A percentile compares a stretch with the other conserved stretches of the same genome.
phyloP scores from a whole-genome alignment of 2,797 vertebrate genomes.

The Yasuhikotakia modesta region DNA sequence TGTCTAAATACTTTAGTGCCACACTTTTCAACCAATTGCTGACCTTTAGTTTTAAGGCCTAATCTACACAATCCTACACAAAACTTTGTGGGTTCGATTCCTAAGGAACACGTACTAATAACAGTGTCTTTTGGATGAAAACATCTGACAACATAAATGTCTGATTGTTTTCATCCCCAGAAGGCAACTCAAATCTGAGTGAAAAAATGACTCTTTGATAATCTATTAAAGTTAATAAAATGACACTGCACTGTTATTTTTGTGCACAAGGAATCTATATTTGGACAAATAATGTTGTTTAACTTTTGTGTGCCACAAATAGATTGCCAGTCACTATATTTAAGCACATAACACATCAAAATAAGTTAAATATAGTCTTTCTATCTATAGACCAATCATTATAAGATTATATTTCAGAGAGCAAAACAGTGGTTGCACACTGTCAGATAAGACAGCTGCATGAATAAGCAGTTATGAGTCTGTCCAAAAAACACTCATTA shows the following conservation, averaged over 20 bases:
- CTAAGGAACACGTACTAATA: too few relatives aligned
- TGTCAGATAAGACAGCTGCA: constrained; percentile 41
- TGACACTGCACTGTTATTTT: background rate
- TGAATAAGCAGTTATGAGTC: constrained; percentile 23
- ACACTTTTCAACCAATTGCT: background rate
- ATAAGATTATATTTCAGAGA: constrained; percentile 46
- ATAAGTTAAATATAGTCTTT: constrained; percentile 55
- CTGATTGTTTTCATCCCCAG: background rate
- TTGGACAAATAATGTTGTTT: background rate
- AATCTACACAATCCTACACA: too few relatives aligned
- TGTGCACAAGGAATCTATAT: constrained; percentile 14
- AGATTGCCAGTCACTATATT: constrained; percentile 35
- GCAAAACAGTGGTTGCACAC: constrained; percentile 54
- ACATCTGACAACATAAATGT: too few relatives aligned
- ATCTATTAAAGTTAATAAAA: background rate
- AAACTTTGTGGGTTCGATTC: too few relatives aligned
- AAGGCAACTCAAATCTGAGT: background rate
- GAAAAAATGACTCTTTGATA: too few relatives aligned
- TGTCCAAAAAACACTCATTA: constrained; percentile 5
- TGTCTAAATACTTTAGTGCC: background rate
- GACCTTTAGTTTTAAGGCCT: too few relatives aligned
- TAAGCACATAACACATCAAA: constrained; percentile 39
- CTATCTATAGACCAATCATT: constrained; percentile 50
- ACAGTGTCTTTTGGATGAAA: too few relatives aligned
- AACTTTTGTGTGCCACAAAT: constrained; percentile 15